Percentiles rank a stretch among this genome's conserved stretches.
phyloP scores from a whole-genome alignment of 2,888 invertebrate species.

The Brachyptera risi region DNA sequence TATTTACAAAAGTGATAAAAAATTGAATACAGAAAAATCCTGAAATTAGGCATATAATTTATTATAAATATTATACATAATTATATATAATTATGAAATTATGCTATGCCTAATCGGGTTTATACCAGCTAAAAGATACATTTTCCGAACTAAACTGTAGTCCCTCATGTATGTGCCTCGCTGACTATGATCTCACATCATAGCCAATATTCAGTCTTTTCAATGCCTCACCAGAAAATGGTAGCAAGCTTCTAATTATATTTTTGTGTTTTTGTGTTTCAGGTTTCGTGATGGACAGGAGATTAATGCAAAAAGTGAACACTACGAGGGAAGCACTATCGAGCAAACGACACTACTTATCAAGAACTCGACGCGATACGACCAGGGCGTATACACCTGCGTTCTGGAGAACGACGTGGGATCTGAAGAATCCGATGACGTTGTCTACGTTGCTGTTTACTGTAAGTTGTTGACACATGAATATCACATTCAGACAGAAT shows the following conservation, averaged over 20 bases:
- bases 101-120: too few relatives aligned
- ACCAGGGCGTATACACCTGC: constrained; percentile 84
- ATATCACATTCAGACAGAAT: too few relatives aligned
- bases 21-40: too few relatives aligned
- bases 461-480: constrained; percentile 79
- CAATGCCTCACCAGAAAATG: neutral
- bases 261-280: constrained; percentile 33
- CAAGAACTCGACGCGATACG: constrained; percentile 66
- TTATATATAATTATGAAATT: too few relatives aligned
- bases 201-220: too few relatives aligned
- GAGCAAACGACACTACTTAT: constrained; percentile 75
- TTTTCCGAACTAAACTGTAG: too few relatives aligned
- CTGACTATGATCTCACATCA: too few relatives aligned
- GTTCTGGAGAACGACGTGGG: constrained; percentile 76
- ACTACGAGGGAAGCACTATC: constrained; percentile 71
- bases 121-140: too few relatives aligned
- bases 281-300: constrained; percentile 68
- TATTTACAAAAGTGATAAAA: too few relatives aligned
- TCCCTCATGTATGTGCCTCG: too few relatives aligned
- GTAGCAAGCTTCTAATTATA: neutral
- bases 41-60: too few relatives aligned
- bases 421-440: constrained; percentile 65
- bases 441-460: constrained; percentile 71
- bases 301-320: constrained; percentile 50
- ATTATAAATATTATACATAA: too few relatives aligned